Conservation (phyloP, 1,140 invertebrate genomes). For the Macrosteles quadrilineatus region DNA sequence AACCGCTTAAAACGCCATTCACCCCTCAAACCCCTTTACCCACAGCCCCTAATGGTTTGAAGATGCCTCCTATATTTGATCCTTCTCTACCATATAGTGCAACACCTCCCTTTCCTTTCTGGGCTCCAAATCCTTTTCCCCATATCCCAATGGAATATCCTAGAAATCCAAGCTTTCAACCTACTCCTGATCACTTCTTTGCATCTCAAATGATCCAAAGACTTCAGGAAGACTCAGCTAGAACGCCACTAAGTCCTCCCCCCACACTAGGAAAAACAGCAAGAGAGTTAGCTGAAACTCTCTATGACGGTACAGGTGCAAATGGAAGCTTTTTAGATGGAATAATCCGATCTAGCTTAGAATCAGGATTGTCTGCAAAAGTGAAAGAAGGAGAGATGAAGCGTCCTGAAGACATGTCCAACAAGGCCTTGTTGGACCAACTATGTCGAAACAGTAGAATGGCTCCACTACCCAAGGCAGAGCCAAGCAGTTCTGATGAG, state of each 20-base stretch:
- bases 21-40: conserved; percentile 57
- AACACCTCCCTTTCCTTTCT: conserved; percentile 62
- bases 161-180: conserved; percentile 54
- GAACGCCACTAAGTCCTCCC: conserved; percentile 43
- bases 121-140: conserved; percentile 54
- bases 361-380: conserved; percentile 56
- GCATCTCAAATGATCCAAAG: conserved; percentile 80
- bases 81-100: conserved; percentile 55
- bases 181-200: conserved; percentile 67
- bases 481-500: conserved; percentile 17
- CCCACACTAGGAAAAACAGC: conserved; percentile 55
- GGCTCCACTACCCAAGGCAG: conserved; percentile 6
- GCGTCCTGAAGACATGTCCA: conserved; percentile 55
- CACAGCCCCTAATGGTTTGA: conserved; percentile 63
- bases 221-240: conserved; percentile 65
- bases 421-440: conserved; percentile 69
- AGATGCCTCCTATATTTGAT: conserved; percentile 65
- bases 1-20: conserved; percentile 60
- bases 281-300: conserved; percentile 60
- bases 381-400: conserved; percentile 41
- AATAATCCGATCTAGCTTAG: conserved; percentile 75
- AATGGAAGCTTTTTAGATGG: conserved; percentile 78
- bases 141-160: conserved; percentile 57
- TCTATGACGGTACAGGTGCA: conserved; percentile 62
- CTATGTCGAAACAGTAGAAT: conserved; percentile 62